These are phyloP conservation scores for Malaclemys terrapin DNA, from an alignment of 2,113 vertebrate genomes.

Conservation along the genomic window DNA sequence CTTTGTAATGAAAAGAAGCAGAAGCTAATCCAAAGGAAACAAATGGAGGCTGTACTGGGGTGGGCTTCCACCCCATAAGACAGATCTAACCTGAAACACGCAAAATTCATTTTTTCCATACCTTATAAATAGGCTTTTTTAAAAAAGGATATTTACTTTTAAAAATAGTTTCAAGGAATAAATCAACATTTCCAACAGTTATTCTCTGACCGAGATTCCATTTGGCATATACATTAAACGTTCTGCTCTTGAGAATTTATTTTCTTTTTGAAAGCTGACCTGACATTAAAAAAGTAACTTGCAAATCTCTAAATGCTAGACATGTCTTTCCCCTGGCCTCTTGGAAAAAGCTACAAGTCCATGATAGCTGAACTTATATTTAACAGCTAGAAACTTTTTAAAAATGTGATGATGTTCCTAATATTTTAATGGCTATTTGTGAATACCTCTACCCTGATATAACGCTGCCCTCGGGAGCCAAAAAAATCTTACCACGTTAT, in stretches of 20 bases:
- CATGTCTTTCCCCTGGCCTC: not conserved
- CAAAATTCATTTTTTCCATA: not conserved
- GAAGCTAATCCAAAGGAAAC: not conserved
- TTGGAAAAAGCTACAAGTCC: not conserved
- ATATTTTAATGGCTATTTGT: not conserved
- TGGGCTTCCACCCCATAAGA: not conserved
- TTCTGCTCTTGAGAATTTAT: not conserved
- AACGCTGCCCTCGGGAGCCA: too few species aligned
- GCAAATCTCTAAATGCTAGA: not conserved
- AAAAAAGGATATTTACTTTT: not conserved
- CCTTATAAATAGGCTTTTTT: not conserved
- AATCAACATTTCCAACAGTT: not conserved
- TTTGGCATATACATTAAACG: not conserved
- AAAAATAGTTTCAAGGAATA: not conserved
- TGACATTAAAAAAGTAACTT: not conserved
- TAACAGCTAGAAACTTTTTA: not conserved
- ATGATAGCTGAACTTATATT: not conserved
- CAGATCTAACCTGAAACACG: not conserved
- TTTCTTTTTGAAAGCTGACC: not conserved
- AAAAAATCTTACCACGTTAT: too few species aligned
- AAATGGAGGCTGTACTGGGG: not conserved
- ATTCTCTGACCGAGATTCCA: not conserved
- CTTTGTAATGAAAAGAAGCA: not conserved
- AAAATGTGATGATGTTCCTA: not conserved
- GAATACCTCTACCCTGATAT: too few species aligned